phyloP scores from a whole-genome alignment of 2,888 invertebrate genomes.

The Eupeodes luniger region DNA sequence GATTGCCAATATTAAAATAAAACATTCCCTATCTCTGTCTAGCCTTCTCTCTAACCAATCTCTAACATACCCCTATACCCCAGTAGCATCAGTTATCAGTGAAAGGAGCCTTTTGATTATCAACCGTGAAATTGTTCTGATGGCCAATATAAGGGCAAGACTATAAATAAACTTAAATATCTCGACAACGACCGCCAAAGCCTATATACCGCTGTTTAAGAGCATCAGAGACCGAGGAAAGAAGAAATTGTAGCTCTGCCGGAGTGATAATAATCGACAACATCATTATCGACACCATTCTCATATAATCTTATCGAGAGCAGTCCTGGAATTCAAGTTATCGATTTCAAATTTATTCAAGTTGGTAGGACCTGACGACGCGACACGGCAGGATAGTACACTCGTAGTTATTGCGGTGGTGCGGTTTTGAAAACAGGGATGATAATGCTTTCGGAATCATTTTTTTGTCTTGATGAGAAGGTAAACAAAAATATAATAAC shows the following conservation, averaged over 20 bases:
- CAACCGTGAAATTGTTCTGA: conserved; percentile 76
- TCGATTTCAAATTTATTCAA: conserved; percentile 74
- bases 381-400: neutral
- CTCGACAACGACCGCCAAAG: conserved; percentile 26
- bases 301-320: conserved; percentile 51
- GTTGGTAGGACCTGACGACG: conserved; percentile 46
- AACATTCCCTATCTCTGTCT: conserved; percentile 39
- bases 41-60: neutral
- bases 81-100: neutral
- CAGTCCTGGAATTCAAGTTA: conserved; percentile 45
- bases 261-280: conserved; percentile 23
- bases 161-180: conserved; percentile 70
- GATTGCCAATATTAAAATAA: conserved; percentile 72
- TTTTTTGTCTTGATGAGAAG: conserved; percentile 25
- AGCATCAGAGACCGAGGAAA: no score
- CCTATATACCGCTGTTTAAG: no score
- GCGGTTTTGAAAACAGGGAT: neutral
- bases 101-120: conserved; percentile 66
- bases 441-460: conserved; percentile 5
- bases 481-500: conserved; percentile 48
- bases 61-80: conserved; percentile 11
- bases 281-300: conserved; percentile 52
- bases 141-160: conserved; percentile 74
- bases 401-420: conserved; percentile 25
- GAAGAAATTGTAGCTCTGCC: neutral